These are phyloP conservation scores for Harpalus rubripes DNA, from an alignment of 2,888 invertebrate genomes.

Conservation along the genomic window DNA sequence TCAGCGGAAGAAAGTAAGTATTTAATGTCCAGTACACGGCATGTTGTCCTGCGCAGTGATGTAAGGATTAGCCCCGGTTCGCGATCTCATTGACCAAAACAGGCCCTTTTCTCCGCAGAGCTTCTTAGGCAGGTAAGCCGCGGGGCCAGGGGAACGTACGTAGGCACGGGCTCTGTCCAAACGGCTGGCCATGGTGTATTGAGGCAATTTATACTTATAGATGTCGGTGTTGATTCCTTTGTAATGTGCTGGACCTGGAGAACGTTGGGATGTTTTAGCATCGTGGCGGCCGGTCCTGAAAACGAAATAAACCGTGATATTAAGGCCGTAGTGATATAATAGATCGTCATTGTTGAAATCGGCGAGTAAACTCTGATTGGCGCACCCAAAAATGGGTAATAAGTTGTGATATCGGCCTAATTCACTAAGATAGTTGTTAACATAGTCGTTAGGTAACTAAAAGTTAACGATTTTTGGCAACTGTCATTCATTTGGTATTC, in stretches of 20 bases:
- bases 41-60: conserved; percentile 81
- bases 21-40: conserved; percentile 74
- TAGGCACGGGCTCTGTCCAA: conserved; percentile 70
- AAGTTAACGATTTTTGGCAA: no score
- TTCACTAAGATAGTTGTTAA: no score
- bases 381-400: no score
- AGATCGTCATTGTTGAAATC: no score
- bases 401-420: no score
- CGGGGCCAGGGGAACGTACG: conserved; percentile 79
- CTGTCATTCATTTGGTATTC: no score
- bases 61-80: conserved; percentile 79
- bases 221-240: conserved; percentile 71
- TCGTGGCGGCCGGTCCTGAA: conserved; percentile 68
- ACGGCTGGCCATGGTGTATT: conserved; percentile 73
- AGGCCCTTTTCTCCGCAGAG: conserved; percentile 76
- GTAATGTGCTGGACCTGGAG: conserved; percentile 78
- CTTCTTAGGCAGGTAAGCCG: conserved; percentile 79
- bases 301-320: no score
- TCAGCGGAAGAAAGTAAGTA: conserved; percentile 6
- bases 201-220: conserved; percentile 73
- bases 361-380: no score
- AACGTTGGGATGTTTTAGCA: conserved; percentile 67
- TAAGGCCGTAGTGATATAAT: no score
- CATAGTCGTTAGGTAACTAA: no score
- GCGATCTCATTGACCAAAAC: conserved; percentile 82